These are phyloP conservation scores for Sorex araneus DNA, from an alignment of 2,113 vertebrate species.

Conservation along the genomic window DNA sequence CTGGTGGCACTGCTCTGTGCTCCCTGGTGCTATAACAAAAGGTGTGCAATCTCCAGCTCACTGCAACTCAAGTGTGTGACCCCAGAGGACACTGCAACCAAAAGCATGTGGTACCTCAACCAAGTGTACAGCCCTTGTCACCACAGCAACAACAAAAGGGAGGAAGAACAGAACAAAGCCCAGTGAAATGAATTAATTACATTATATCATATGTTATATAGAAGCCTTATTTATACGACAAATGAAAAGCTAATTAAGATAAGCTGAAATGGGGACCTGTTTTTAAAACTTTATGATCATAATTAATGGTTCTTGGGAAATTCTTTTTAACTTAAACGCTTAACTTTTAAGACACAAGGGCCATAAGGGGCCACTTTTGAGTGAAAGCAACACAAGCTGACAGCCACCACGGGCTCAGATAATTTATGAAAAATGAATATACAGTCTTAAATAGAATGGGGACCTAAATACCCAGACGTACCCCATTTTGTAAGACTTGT, in stretches of 20 bases:
- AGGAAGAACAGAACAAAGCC: neutral
- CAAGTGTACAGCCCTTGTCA: too few relatives aligned
- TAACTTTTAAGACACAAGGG: constrained; percentile 10
- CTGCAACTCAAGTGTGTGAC: too few relatives aligned
- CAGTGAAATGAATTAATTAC: neutral
- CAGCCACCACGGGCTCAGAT: neutral
- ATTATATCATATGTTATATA: neutral
- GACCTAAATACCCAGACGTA: neutral
- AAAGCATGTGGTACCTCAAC: too few relatives aligned
- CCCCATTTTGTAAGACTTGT: neutral
- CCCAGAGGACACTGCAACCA: too few relatives aligned
- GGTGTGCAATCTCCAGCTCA: too few relatives aligned
- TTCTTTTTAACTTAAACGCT: neutral
- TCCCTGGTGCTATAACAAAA: too few relatives aligned
- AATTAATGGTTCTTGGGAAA: neutral
- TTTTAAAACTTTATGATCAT: neutral
- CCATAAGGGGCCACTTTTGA: neutral
- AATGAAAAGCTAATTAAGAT: constrained; percentile 29
- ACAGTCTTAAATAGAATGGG: neutral
- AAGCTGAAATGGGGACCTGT: constrained; percentile 27
- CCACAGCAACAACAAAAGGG: neutral
- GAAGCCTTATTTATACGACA: neutral
- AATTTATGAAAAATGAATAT: neutral
- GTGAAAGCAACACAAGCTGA: neutral
- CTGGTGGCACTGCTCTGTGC: too few relatives aligned